These are phyloP conservation scores for Tetraneura akinire DNA, from an alignment of 1,140 invertebrate genomes.

Conservation along the genomic window DNA sequence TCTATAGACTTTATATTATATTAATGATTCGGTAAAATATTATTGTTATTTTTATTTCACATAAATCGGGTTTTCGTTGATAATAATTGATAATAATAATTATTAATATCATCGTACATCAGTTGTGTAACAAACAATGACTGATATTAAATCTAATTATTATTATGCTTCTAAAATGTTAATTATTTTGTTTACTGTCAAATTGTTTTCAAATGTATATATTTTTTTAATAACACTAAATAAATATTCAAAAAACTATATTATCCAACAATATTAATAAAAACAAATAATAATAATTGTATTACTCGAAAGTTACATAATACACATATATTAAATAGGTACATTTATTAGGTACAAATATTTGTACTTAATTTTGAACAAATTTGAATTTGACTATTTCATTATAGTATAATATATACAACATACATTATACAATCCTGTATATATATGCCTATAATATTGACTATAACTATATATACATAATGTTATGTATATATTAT, in stretches of 20 bases:
- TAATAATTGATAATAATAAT: too few species aligned
- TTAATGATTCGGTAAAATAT: too few species aligned
- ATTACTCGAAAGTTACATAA: not conserved
- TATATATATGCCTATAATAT: too few species aligned
- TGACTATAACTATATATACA: too few species aligned
- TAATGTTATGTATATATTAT: too few species aligned
- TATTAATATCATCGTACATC: not conserved
- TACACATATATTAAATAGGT: not conserved
- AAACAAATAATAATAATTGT: not conserved
- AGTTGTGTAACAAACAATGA: not conserved
- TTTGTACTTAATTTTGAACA: conserved; percentile 6
- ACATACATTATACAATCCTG: too few species aligned
- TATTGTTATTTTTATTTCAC: not conserved
- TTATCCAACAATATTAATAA: not conserved
- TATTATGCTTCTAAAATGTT: not conserved
- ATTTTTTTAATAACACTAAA: not conserved
- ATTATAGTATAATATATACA: too few species aligned
- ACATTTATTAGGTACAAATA: not conserved
- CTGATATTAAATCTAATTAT: not conserved
- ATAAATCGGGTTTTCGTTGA: not conserved
- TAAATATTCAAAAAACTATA: not conserved
- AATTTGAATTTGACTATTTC: not conserved
- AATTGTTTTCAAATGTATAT: not conserved
- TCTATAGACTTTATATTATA: too few species aligned
- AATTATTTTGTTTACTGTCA: conserved; percentile 1